A percentile compares a stretch with the other conserved stretches of the same genome.
Evolutionary conservation across 2,888 invertebrate genomes (phyloP).

Genomic region (Machimus atricapillus): DNA sequence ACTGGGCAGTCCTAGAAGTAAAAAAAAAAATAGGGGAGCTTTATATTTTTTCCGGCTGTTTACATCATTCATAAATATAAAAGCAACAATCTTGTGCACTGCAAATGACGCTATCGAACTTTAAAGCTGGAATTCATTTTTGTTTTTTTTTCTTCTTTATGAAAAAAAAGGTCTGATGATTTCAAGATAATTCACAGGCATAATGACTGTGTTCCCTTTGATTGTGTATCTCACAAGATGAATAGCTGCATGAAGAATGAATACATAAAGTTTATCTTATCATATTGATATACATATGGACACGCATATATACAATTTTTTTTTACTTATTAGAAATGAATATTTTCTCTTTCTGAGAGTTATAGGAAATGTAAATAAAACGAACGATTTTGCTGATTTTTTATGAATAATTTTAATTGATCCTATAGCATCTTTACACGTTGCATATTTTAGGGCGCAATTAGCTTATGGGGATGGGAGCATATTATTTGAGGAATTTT

Average conservation of each 20-base stretch:
- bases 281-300: background rate
- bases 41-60: background rate
- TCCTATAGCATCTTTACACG: background rate
- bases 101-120: background rate
- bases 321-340: background rate
- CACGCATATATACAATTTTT: too few species aligned
- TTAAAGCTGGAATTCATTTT: background rate
- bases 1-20: background rate
- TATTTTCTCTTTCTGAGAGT: background rate
- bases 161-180: background rate
- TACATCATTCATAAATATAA: background rate
- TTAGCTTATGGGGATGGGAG: background rate
- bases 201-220: background rate
- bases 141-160: background rate
- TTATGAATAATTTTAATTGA: background rate
- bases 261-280: background rate
- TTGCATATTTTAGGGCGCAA: background rate
- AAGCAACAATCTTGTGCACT: background rate
- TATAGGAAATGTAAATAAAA: background rate
- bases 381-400: background rate
- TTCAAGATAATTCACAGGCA: background rate
- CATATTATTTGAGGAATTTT: background rate
- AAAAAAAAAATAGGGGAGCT: background rate
- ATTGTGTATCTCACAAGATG: background rate
- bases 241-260: background rate